Evolutionary conservation across 2,888 invertebrate genomes (phyloP).

Genomic region (Hydraecia micacea): DNA sequence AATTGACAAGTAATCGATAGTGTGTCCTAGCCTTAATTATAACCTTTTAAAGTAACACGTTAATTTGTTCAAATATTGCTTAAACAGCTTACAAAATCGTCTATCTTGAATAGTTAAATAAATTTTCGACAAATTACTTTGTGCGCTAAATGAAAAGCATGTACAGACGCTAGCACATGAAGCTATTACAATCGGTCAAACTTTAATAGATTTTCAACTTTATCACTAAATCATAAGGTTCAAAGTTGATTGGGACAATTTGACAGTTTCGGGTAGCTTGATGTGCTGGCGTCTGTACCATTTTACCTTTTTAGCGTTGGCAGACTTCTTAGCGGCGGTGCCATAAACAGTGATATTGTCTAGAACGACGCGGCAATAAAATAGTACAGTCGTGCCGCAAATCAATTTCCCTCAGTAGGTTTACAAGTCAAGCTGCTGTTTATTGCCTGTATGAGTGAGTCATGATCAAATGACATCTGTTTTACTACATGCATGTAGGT

Average conservation of each 20-base stretch:
- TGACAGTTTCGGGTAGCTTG: too few relatives aligned
- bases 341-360: slow-evolving; percentile 35
- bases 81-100: background rate
- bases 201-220: too few relatives aligned
- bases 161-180: too few relatives aligned
- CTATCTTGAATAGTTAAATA: background rate
- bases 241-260: too few relatives aligned
- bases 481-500: slow-evolving; percentile 7
- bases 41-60: background rate
- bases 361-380: slow-evolving; percentile 44
- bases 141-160: slow-evolving; percentile 9
- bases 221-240: too few relatives aligned
- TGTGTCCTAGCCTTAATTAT: background rate
- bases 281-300: too few relatives aligned
- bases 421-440: slow-evolving; percentile 37
- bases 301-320: slow-evolving; percentile 21
- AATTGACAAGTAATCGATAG: background rate
- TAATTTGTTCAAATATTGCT: background rate
- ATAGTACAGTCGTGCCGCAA: slow-evolving; percentile 34
- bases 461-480: slow-evolving; percentile 41
- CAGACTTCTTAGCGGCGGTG: slow-evolving; percentile 42
- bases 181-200: too few relatives aligned
- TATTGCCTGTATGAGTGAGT: slow-evolving; percentile 30
- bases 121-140: slow-evolving; percentile 1
- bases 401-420: slow-evolving; percentile 45